Base-by-base conservation (phyloP, 2,113 vertebrate genomes). In the Cheirogaleus medius region DNA sequence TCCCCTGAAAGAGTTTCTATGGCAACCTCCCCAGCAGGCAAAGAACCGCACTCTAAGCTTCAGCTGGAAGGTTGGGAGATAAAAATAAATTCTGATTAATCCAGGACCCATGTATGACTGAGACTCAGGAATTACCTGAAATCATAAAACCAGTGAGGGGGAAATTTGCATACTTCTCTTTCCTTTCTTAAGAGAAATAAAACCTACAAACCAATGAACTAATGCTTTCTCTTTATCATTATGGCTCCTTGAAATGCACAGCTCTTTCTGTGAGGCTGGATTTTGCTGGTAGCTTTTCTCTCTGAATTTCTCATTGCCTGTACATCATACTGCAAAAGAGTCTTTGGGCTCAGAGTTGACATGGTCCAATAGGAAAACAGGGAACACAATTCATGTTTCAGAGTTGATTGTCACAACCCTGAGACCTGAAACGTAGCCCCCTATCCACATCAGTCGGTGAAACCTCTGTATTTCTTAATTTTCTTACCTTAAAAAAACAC, bases 51-150 rank as follows among this genome's bases (percentile, higher is more conserved):
- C 74, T 94, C 54, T 83, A 49, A 87, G 94, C 91, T 87, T 93
- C 78, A 87, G 63, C 68, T 0, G 3, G 90, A 87, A 96, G 94
- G 93, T 92, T 95, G 76, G 37, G 49, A 97, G 98, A 97, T 96
- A 97, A 98, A 98, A 98, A 98, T 98, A 98, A 93, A 97, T 89
- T 94, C 91, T 95, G 93, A 97, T 98, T 96, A 97, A 97, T 95
- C 78, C 82, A 91, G 93, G 74, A 82, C 49, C 49, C 34, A 6
- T 18, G 37, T 83, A 76, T 71, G 58, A 77, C 63, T 87, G 69
- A 94, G 49, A 69, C 14, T 80, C 47, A 93, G 92, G 91, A 95
- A 96, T 93, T 76, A 94, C 86, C 93, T 95, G 86, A 91, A 91
- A 93, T 90, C 58, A 32, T 87, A 85, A 91, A 71, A 32, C 8